A percentile compares a stretch with the other conserved stretches of the same genome.
Evolutionary conservation across 2,797 vertebrate genomes (phyloP).

Genomic region (Pithecia hirsuta): DNA sequence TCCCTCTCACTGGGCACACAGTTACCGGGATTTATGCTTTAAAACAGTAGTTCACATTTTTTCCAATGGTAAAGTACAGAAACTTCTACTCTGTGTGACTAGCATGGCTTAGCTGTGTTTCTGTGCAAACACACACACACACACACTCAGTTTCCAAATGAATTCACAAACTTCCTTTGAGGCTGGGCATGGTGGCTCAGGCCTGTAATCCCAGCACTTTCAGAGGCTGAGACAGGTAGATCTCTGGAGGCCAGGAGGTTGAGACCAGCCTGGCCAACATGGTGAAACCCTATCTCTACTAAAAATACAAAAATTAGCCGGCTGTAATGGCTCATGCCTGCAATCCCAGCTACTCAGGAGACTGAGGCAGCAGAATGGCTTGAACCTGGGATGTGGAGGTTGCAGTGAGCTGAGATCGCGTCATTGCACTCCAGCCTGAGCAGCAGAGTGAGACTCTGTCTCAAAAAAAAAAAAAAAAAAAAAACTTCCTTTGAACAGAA

Average conservation of each 20-base stretch:
- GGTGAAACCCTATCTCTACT: not conserved
- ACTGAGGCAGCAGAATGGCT: not conserved
- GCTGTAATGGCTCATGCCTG: not conserved
- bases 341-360: not conserved
- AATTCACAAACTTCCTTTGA: not conserved
- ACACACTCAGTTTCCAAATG: not conserved
- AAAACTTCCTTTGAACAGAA: not conserved
- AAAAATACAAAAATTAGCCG: not conserved
- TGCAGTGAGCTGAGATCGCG: not conserved
- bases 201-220: not conserved
- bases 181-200: not conserved
- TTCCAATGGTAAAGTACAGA: not conserved
- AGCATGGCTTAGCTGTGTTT: fast-evolving
- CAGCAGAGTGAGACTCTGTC: not conserved
- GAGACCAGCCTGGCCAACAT: not conserved
- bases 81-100: fast-evolving
- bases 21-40: conserved; percentile 65
- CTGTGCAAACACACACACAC: not conserved
- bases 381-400: not conserved
- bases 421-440: not conserved
- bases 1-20: conserved; percentile 40
- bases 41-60: not conserved
- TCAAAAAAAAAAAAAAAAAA: not conserved
- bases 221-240: not conserved
- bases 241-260: not conserved